Evolutionary conservation across 92 coral and sea anemone species (phyloP).

Genomic region (Umimayanthus chanpuru): DNA sequence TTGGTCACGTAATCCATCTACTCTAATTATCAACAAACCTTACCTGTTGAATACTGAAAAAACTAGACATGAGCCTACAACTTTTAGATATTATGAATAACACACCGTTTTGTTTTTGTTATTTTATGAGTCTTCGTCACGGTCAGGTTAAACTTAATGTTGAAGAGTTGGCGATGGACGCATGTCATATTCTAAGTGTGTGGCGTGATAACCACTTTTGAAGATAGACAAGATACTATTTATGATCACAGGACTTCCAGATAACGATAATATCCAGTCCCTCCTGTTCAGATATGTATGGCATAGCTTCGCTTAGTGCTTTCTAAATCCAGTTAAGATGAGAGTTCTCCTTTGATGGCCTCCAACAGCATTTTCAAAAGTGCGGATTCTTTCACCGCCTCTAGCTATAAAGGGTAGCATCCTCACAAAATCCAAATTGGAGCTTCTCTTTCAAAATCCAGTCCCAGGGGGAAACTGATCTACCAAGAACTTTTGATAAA

Average conservation of each 20-base stretch:
- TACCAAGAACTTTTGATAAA: too few species aligned
- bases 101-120: neutral
- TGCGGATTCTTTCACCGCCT: neutral
- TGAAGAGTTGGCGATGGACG: too few species aligned
- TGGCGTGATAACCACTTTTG: neutral
- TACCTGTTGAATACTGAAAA: neutral
- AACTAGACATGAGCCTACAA: too few species aligned
- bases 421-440: too few species aligned
- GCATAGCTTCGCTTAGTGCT: neutral
- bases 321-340: neutral
- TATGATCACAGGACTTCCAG: neutral
- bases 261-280: neutral
- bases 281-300: neutral
- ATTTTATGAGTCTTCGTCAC: neutral
- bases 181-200: too few species aligned
- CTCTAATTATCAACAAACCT: too few species aligned
- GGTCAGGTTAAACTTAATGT: neutral
- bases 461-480: too few species aligned
- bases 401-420: neutral
- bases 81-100: too few species aligned
- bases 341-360: neutral
- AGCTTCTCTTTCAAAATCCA: neutral
- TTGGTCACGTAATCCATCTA: neutral
- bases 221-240: neutral
- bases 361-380: neutral